Evolutionary conservation across 1,140 invertebrate genomes (phyloP), one percentile per base, ranked within the genome.

Genomic region (Drosophila equinoxialis): DNA sequence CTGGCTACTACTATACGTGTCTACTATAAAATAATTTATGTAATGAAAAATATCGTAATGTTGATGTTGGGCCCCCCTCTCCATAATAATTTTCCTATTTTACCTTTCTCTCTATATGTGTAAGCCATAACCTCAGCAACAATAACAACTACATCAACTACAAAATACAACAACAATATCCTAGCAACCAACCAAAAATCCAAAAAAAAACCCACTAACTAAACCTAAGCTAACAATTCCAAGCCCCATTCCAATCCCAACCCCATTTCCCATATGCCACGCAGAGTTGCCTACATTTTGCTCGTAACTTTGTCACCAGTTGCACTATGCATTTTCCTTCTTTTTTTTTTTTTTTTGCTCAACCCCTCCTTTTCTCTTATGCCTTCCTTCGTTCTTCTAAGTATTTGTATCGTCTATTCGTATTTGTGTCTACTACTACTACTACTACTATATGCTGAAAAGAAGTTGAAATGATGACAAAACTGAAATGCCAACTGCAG

Each of bases 41-140:
- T 91, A 91, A 91, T 91, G 90, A 91, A 91, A 91, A 91, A 91
- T 91, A 91, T 91, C 90, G 90, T 91, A 91, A 91, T 91, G 90
- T 91, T 91, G 90, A 91, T 91, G 90, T 91, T 91, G 90, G 90
- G 90, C 90, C 90, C 90, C 30, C 30, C 30, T 30, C 30, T 30
- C 90, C 86, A 81, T 81, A 81, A 73, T 84, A 81, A 71, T 84
- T 30, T 30, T 89, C 83, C 57, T 64, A 77, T 68, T 78, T 78
- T 66, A 59, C 37, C 64, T 59, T 41, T 60, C 11, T 67, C 64
- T 68, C n/a, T 67, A 30, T 30, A 74, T 69, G 77, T 81, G 69
- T 66, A 69, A 83, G 74, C 76, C 71, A 71, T 71, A 70, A 45
- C 68, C 78, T 51, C 68, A 37, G 65, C 37, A 37, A 68, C 61